Base-by-base conservation (phyloP, 2,888 invertebrate genomes). In the Miltochrista miniata region DNA sequence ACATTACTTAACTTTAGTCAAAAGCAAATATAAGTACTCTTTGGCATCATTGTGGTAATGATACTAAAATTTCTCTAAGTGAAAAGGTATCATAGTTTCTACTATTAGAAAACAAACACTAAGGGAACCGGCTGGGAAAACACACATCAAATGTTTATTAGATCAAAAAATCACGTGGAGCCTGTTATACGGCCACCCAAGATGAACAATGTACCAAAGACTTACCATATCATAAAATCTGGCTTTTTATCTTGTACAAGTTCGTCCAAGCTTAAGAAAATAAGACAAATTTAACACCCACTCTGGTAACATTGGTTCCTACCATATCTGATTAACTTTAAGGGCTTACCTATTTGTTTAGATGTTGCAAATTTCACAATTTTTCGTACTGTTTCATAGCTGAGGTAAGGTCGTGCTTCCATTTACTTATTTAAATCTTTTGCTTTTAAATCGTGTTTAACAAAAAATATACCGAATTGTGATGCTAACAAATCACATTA, bases 181-280 rank as follows among this genome's bases (percentile, higher is more conserved):
- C 69, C 70, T 66, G 79, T 79, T 79, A 73, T 73, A 76, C 76
- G 89, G 71, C 90, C 90, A 90, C 90, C 90, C 90, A 90, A 84
- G 89, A 81, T 73, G 90, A 83, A 88, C 87, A 89, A 84, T 87
- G 87, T 82, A 81, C 82, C 75, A 74, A 37, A 74, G 81, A 80
- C 84, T 80, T 76, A 70, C 70, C 72, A 76, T 88, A 90, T 90
- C 87, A 77, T 89, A 90, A 90, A 90, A 90, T 90, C 90, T 86
- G 65, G 68, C 78, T 83, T 87, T 87, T 89, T 90, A 89, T 89
- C 85, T 77, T 76, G 68, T 72, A 71, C 71, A 70, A 72, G 76
- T 74, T 72, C 76, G 74, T 83, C 78, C 74, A 76, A 69, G 65
- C 73, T 72, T 76, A 78, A 77, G 72, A 75, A 74, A 77, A 84